These are phyloP conservation scores for Phocides pigmalion DNA, from an alignment of 1,140 invertebrate genomes.

Conservation along the genomic window DNA sequence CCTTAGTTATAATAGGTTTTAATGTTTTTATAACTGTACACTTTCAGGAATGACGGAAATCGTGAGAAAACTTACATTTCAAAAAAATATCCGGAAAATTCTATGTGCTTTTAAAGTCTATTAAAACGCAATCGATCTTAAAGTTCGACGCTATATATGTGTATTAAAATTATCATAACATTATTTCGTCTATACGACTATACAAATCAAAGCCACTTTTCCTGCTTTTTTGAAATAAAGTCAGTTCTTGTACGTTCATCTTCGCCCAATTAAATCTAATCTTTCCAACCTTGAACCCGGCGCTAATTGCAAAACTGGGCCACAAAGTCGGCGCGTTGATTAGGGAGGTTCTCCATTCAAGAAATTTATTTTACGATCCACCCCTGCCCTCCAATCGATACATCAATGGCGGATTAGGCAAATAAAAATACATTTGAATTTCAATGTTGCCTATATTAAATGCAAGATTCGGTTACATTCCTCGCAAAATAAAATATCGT, in stretches of 20 bases:
- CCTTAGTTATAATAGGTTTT: too few species aligned
- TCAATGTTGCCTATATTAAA: neutral
- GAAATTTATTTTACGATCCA: slow-evolving; percentile 13
- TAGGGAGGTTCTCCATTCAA: slow-evolving; percentile 34
- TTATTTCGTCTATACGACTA: too few species aligned
- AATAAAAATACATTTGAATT: slow-evolving; percentile 12
- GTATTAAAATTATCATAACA: too few species aligned
- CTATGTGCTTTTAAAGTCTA: too few species aligned
- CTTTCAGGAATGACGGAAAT: too few species aligned
- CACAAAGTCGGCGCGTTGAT: slow-evolving; percentile 40
- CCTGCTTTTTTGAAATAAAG: neutral
- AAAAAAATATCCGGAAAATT: too few species aligned
- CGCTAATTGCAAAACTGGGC: slow-evolving; percentile 34
- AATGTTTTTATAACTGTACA: too few species aligned
- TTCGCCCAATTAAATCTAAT: slow-evolving; percentile 10
- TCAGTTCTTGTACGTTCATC: neutral
- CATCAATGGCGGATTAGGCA: slow-evolving; percentile 26
- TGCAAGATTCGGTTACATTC: neutral
- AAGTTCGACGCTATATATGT: too few species aligned
- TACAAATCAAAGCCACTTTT: too few species aligned
- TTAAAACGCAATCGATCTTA: too few species aligned
- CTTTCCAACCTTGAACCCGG: slow-evolving; percentile 19
- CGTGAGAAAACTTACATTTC: too few species aligned
- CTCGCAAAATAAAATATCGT: too few species aligned
- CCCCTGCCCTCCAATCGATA: slow-evolving; percentile 22